These are phyloP conservation scores for Atta texana DNA, from an alignment of 1,140 invertebrate genomes.

Conservation along the genomic window DNA sequence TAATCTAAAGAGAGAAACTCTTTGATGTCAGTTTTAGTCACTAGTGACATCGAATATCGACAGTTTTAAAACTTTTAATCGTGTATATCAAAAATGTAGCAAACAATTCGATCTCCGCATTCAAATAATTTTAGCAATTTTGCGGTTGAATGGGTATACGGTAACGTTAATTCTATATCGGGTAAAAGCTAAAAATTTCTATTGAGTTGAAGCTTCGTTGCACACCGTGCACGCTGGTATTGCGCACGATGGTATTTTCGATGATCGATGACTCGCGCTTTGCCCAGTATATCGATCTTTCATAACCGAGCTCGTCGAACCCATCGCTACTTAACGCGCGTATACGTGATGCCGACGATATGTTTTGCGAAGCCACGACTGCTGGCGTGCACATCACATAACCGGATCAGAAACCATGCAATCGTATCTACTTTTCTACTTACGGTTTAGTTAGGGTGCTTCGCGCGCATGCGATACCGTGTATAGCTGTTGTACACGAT, in stretches of 20 bases:
- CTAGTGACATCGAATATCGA: neutral
- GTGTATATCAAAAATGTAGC: neutral
- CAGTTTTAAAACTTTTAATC: neutral
- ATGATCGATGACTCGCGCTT: constrained; percentile 42
- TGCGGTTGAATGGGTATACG: neutral
- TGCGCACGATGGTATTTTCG: constrained; percentile 10
- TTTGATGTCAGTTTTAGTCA: neutral
- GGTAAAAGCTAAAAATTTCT: constrained; percentile 34
- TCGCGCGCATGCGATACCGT: constrained; percentile 77
- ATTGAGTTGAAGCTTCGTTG: constrained; percentile 5
- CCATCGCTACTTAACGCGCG: constrained; percentile 46
- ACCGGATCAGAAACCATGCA: constrained; percentile 87
- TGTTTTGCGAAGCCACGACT: constrained; percentile 81
- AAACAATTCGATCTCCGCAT: constrained; percentile 1
- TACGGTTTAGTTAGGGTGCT: constrained; percentile 83
- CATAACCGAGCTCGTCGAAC: constrained; percentile 31
- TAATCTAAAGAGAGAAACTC: neutral
- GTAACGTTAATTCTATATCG: constrained; percentile 23
- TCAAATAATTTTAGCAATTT: constrained; percentile 46
- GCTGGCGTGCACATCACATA: constrained; percentile 77
- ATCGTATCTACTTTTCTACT: constrained; percentile 85
- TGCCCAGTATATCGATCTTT: constrained; percentile 30
- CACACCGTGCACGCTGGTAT: neutral
- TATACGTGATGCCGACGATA: constrained; percentile 52
- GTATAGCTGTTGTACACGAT: constrained; percentile 58